phyloP scores from a whole-genome alignment of 2,888 invertebrate genomes.

The Incurvaria masculella region DNA sequence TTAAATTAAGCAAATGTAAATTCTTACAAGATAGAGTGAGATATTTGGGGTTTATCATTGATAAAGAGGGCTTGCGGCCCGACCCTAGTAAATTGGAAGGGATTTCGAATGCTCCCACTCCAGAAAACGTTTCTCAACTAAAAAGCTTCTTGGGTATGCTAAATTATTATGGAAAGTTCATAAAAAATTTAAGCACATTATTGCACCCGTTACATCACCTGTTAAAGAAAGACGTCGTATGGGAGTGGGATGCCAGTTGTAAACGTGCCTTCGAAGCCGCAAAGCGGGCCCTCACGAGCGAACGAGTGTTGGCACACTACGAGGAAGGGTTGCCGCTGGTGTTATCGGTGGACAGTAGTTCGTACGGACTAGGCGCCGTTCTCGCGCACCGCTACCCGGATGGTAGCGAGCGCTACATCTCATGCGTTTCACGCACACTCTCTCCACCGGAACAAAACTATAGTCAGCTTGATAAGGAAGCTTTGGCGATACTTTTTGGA shows the following conservation, averaged over 20 bases:
- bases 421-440: not conserved
- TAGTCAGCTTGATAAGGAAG: not conserved
- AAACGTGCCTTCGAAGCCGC: constrained; percentile 11
- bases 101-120: constrained; percentile 9
- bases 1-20: constrained; percentile 7
- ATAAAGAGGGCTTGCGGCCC: constrained; percentile 3
- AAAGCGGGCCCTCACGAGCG: constrained; percentile 12
- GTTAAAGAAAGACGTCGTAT: constrained; percentile 2
- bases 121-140: constrained; percentile 11
- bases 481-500: not conserved
- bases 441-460: not conserved
- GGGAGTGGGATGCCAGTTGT: constrained; percentile 6
- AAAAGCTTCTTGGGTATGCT: not conserved
- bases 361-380: constrained; percentile 18
- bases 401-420: constrained; percentile 15
- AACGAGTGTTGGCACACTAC: constrained; percentile 15
- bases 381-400: constrained; percentile 13
- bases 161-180: not conserved
- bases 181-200: not conserved
- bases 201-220: constrained; percentile 4
- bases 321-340: constrained; percentile 14
- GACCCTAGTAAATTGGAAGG: constrained; percentile 13
- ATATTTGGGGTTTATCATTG: not conserved
- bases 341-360: constrained; percentile 17
- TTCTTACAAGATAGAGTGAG: not conserved